Percentiles rank a stretch among this genome's conserved stretches.
These are phyloP conservation scores for Lethenteron reissneri DNA, from an alignment of 2,113 vertebrate genomes.

Conservation along the genomic window DNA sequence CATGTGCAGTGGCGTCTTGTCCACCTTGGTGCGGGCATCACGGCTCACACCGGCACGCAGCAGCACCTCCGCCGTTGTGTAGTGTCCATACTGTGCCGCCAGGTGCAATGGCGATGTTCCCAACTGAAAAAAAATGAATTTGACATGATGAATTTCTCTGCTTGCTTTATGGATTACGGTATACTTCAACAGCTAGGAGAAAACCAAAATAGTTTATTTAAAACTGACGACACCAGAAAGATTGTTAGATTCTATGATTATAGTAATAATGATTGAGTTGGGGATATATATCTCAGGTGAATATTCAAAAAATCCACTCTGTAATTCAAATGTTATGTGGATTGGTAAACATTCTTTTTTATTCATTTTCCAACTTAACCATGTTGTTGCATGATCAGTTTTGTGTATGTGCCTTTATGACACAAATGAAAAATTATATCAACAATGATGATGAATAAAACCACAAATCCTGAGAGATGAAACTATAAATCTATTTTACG, in stretches of 20 bases:
- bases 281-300: no score
- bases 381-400: no score
- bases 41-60: slow-evolving; percentile 63
- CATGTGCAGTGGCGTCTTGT: slow-evolving; percentile 72
- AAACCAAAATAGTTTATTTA: no score
- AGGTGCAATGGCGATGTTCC: slow-evolving; percentile 70
- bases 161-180: background rate
- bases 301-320: background rate
- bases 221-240: no score
- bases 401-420: background rate
- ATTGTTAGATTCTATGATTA: no score
- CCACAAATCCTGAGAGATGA: no score
- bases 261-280: no score
- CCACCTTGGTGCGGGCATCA: slow-evolving; percentile 75
- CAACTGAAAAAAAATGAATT: slow-evolving; percentile 23
- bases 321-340: background rate
- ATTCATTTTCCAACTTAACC: background rate
- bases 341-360: background rate
- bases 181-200: no score
- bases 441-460: background rate
- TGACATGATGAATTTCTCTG: background rate
- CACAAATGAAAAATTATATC: background rate
- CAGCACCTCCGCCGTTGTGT: slow-evolving; percentile 63
- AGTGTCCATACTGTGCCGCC: slow-evolving; percentile 63
- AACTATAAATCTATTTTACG: no score